A percentile compares a stretch with the other conserved stretches of the same genome.
Evolutionary conservation across 2,113 vertebrate genomes (phyloP).

Genomic region (Ailurus styani): DNA sequence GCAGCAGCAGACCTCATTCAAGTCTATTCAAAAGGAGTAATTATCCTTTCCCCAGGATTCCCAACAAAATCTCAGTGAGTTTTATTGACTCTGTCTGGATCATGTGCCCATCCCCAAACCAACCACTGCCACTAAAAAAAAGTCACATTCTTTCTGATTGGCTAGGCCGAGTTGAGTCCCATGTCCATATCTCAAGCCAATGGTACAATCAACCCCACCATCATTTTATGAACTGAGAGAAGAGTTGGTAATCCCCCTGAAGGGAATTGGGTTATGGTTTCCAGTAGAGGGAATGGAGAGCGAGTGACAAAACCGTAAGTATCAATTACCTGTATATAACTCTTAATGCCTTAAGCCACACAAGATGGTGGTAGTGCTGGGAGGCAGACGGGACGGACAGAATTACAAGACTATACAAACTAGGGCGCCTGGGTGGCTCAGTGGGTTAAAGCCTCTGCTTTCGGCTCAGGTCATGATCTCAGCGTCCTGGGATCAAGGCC

Average conservation of each 20-base stretch:
- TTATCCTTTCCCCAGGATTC: neutral
- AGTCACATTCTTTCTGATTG: neutral
- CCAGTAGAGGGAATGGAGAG: neutral
- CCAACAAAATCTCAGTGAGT: neutral
- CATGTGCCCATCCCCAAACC: neutral
- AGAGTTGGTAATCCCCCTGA: neutral
- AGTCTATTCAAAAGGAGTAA: neutral
- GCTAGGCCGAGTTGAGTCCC: neutral
- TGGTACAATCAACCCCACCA: neutral
- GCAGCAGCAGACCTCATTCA: neutral
- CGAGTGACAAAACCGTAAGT: neutral
- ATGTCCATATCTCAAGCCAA: neutral
- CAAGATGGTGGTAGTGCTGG: neutral
- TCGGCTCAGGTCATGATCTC: too few species aligned
- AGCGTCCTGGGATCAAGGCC: too few species aligned
- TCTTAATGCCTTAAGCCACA: neutral
- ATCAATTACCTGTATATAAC: neutral
- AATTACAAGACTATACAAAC: neutral
- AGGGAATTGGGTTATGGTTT: neutral
- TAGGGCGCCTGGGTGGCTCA: too few species aligned
- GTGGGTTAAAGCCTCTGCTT: too few species aligned
- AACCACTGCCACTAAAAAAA: neutral
- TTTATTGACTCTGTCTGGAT: neutral
- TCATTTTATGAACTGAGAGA: neutral
- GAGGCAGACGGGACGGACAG: neutral